These are phyloP conservation scores for Popillia japonica DNA, from an alignment of 1,140 invertebrate species.

Conservation along the genomic window DNA sequence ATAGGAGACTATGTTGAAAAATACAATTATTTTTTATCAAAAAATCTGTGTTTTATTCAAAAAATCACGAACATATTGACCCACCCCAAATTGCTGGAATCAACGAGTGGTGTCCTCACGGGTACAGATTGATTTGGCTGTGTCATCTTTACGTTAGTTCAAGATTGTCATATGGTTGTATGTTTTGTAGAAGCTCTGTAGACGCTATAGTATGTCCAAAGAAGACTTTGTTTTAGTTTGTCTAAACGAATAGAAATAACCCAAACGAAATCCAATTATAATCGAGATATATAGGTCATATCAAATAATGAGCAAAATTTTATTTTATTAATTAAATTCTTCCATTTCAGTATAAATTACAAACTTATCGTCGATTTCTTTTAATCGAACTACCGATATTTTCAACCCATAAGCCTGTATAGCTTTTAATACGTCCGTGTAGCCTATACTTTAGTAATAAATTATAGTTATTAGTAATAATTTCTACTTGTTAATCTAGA, in stretches of 20 bases:
- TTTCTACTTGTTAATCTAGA: constrained; percentile 27
- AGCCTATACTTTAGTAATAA: constrained; percentile 27
- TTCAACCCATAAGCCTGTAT: background rate
- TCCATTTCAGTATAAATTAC: constrained; percentile 13
- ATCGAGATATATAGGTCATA: background rate
- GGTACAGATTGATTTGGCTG: too few species aligned
- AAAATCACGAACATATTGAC: too few species aligned
- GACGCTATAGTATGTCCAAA: too few species aligned
- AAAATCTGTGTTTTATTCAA: too few species aligned
- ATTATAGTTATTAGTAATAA: constrained; percentile 33
- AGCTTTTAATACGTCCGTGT: background rate
- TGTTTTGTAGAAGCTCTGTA: too few species aligned
- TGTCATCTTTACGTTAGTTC: background rate
- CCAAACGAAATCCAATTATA: too few species aligned
- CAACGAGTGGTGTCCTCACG: too few species aligned
- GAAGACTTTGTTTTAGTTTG: too few species aligned
- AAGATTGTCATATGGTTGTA: too few species aligned
- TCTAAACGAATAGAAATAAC: too few species aligned
- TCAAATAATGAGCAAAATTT: background rate
- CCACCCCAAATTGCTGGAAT: too few species aligned
- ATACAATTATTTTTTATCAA: too few species aligned
- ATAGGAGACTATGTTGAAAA: background rate
- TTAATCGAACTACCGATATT: background rate
- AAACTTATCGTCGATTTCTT: constrained; percentile 9
- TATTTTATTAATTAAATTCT: background rate